These are phyloP conservation scores for Cheilosia variabilis DNA, from an alignment of 2,888 invertebrate genomes.

Conservation along the genomic window DNA sequence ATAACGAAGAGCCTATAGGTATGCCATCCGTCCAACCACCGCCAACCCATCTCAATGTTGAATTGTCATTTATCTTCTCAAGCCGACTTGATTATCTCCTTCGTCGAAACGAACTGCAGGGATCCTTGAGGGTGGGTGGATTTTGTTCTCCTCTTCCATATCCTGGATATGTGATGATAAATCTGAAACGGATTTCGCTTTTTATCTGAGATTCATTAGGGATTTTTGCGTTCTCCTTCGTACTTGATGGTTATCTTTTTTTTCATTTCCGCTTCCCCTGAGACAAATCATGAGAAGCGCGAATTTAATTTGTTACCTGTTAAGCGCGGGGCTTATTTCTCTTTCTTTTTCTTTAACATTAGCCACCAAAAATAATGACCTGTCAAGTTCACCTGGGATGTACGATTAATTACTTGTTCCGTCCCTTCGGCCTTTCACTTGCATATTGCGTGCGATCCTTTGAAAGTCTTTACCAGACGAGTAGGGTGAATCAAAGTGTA, in stretches of 20 bases:
- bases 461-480: conserved; percentile 13
- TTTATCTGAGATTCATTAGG: conserved; percentile 67
- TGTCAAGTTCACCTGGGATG: conserved; percentile 73
- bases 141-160: conserved; percentile 16
- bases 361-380: conserved; percentile 72
- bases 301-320: conserved; percentile 70
- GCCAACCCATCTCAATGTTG: conserved; percentile 56
- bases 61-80: conserved; percentile 72
- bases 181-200: conserved; percentile 63
- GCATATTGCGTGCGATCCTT: conserved; percentile 37
- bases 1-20: conserved; percentile 54
- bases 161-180: conserved; percentile 45
- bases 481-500: conserved; percentile 63
- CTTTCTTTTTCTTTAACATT: conserved; percentile 11
- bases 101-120: conserved; percentile 34
- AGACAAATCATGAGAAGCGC: conserved; percentile 64
- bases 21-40: neutral
- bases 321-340: conserved; percentile 31
- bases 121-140: conserved; percentile 25
- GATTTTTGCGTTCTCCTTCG: conserved; percentile 49
- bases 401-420: conserved; percentile 74
- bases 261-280: neutral
- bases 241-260: conserved; percentile 28
- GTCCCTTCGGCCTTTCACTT: conserved; percentile 7
- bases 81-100: conserved; percentile 71